Conservation (phyloP, 1,140 invertebrate species). For the Psilanteris sp. region DNA sequence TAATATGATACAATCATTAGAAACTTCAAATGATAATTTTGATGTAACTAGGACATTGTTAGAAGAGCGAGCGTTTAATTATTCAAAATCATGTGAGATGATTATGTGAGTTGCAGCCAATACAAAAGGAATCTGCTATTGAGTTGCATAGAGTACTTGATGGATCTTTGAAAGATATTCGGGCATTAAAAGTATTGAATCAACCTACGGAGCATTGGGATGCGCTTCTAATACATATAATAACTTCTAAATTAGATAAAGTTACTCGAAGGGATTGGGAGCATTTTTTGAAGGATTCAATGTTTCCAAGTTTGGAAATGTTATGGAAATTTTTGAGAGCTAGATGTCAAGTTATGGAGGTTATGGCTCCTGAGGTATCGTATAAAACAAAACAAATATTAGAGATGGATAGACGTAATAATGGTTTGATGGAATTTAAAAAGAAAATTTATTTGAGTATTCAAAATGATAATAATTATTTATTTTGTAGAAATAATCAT, state of each 20-base stretch:
- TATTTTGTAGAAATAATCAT: neutral
- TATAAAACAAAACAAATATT: conserved; percentile 47
- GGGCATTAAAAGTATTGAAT: conserved; percentile 17
- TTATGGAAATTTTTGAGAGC: neutral
- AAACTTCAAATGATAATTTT: neutral
- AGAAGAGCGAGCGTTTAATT: neutral
- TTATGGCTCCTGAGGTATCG: conserved; percentile 20
- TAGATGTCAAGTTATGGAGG: neutral
- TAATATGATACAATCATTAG: conserved; percentile 1
- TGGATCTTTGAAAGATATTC: conserved; percentile 37
- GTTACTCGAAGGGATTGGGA: neutral
- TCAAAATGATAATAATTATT: neutral
- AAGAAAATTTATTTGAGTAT: neutral
- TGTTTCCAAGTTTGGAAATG: neutral
- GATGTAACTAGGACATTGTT: neutral
- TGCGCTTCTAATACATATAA: neutral
- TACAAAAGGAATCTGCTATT: conserved; percentile 27
- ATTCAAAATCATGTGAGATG: conserved; percentile 3
- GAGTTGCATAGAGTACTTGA: conserved; percentile 43
- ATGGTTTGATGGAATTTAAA: neutral
- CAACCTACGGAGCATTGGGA: neutral
- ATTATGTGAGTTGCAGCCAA: neutral
- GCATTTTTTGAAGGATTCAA: neutral
- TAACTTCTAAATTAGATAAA: neutral
- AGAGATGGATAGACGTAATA: neutral